phyloP scores from a whole-genome alignment of 2,113 vertebrate genomes.

The Oxygymnocypris stewartii region DNA sequence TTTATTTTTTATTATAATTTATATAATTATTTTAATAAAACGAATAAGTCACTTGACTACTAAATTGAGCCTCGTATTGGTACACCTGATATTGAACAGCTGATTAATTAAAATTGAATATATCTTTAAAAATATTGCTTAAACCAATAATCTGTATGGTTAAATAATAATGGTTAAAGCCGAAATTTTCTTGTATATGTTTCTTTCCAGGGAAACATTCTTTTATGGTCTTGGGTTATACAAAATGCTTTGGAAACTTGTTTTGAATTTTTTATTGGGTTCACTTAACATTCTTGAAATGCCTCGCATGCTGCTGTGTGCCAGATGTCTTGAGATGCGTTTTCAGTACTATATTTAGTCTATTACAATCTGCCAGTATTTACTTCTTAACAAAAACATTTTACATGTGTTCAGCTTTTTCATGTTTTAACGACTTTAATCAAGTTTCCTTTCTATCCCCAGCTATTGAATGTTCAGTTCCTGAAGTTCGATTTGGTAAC shows the following conservation, averaged over 20 bases:
- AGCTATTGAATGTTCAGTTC: slow-evolving; percentile 15
- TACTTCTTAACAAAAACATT: background rate
- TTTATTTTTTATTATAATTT: no score
- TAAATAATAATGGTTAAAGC: background rate
- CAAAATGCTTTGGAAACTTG: background rate
- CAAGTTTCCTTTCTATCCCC: background rate
- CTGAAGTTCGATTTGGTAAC: background rate
- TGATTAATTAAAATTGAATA: no score
- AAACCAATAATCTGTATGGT: no score
- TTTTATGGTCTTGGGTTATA: background rate
- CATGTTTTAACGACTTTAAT: background rate
- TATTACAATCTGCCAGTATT: background rate
- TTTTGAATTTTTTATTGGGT: background rate
- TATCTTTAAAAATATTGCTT: no score
- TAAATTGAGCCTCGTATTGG: background rate
- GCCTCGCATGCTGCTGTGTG: background rate
- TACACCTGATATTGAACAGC: background rate
- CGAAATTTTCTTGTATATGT: background rate
- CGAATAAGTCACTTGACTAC: no score
- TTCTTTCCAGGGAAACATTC: background rate
- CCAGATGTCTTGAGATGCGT: background rate
- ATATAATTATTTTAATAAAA: no score
- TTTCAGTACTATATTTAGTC: background rate
- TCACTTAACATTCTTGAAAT: background rate
- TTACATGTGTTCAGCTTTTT: background rate